Evolutionary conservation across 2,888 invertebrate genomes (phyloP).

Genomic region (Clepsis dumicolana): DNA sequence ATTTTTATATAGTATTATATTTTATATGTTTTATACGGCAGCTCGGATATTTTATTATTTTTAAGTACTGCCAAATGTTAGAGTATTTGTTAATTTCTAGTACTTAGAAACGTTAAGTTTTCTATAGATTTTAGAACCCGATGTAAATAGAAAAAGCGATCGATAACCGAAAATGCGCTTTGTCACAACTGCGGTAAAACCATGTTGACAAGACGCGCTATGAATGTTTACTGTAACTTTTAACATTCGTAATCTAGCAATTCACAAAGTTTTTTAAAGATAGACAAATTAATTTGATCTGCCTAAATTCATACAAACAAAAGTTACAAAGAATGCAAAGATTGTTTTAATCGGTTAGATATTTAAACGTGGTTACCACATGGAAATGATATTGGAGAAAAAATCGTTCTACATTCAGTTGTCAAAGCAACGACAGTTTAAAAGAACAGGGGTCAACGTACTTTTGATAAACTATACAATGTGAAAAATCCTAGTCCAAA

Average conservation of each 20-base stretch:
- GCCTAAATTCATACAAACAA: too few species aligned
- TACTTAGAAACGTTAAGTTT: slow-evolving; percentile 47
- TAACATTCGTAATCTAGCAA: too few species aligned
- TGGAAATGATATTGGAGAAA: not conserved
- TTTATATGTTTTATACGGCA: slow-evolving; percentile 58
- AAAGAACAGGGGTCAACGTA: slow-evolving; percentile 51
- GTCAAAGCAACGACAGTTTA: too few species aligned
- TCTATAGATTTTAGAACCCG: slow-evolving; percentile 30
- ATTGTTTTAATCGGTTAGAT: not conserved
- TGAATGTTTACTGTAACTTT: too few species aligned
- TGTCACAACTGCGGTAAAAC: not conserved
- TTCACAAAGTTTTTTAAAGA: too few species aligned
- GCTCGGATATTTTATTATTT: slow-evolving; percentile 49
- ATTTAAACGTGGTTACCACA: not conserved
- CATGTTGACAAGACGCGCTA: not conserved
- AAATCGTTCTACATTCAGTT: too few species aligned
- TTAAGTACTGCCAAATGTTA: slow-evolving; percentile 58
- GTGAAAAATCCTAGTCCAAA: slow-evolving; percentile 53
- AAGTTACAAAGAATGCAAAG: too few species aligned
- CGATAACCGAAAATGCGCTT: not conserved
- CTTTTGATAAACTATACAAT: slow-evolving; percentile 53
- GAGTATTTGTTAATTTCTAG: slow-evolving; percentile 54
- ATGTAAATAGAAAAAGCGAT: not conserved
- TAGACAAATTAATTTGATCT: too few species aligned
- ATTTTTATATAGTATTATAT: slow-evolving; percentile 57